Conservation (phyloP, 2,113 vertebrate species). For the Noctilio leporinus region DNA sequence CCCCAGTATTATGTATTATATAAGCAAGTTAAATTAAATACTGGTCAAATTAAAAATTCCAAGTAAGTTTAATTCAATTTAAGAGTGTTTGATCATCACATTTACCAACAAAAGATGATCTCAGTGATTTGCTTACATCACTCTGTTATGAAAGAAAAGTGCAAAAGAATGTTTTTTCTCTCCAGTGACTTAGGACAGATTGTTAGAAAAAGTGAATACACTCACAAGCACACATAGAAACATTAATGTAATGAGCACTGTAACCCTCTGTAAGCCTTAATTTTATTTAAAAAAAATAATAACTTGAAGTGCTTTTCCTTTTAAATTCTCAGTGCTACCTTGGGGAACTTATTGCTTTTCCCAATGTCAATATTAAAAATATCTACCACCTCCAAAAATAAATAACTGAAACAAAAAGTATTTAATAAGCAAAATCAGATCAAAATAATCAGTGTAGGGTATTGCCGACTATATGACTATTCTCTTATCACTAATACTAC, state of each 20-base stretch:
- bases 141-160: not conserved
- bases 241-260: not conserved
- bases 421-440: not conserved
- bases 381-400: not conserved
- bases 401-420: not conserved
- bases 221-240: not conserved
- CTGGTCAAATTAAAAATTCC: constrained; percentile 18
- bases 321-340: not conserved
- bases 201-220: not conserved
- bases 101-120: constrained; percentile 42
- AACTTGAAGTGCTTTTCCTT: not conserved
- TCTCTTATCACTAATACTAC: constrained; percentile 60
- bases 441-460: not conserved
- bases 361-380: not conserved
- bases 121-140: constrained; percentile 30
- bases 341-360: constrained; percentile 12
- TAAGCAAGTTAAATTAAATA: constrained; percentile 38
- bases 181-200: not conserved
- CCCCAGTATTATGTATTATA: constrained; percentile 55
- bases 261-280: not conserved
- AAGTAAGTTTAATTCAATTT: constrained; percentile 15
- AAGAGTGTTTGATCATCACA: constrained; percentile 30
- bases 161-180: not conserved
- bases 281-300: not conserved
- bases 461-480: not conserved